phyloP scores from a whole-genome alignment of 2,888 invertebrate genomes.

The Eulithis testata region DNA sequence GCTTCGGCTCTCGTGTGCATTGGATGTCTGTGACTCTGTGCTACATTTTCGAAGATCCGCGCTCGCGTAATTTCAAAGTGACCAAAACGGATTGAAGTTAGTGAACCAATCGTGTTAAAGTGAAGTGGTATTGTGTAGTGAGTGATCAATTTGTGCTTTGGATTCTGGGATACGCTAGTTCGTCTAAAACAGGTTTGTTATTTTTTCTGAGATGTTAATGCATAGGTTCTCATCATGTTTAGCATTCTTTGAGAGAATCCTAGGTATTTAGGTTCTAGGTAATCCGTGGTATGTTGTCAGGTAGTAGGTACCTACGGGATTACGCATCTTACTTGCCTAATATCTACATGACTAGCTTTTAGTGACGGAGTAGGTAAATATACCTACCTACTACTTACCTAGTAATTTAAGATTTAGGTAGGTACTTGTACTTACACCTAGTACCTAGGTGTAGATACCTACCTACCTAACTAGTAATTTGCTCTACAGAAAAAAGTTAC shows the following conservation, averaged over 20 bases:
- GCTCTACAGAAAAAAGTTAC: no score
- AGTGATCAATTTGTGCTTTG: conserved; percentile 24
- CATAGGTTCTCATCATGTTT: not conserved
- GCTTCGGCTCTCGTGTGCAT: conserved; percentile 50
- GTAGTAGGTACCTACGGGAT: no score
- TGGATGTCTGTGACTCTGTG: conserved; percentile 26
- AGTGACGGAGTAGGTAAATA: no score
- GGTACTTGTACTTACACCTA: no score
- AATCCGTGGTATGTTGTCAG: not conserved
- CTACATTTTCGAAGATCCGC: conserved; percentile 10
- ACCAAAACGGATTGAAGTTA: conserved; percentile 13
- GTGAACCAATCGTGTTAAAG: conserved; percentile 22
- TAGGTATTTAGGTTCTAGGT: not conserved
- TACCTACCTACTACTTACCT: no score
- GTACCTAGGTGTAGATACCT: no score
- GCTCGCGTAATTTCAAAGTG: conserved; percentile 27
- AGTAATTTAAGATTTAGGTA: no score
- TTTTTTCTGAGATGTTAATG: conserved; percentile 2
- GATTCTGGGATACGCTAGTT: conserved; percentile 20
- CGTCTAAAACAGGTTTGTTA: conserved; percentile 26
- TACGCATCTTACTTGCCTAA: not conserved
- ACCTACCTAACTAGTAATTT: no score
- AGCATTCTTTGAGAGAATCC: not conserved
- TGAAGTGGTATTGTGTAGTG: conserved; percentile 23
- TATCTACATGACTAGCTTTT: no score